phyloP scores from a whole-genome alignment of 1,140 invertebrate genomes.

The Drosophila novamexicana region DNA sequence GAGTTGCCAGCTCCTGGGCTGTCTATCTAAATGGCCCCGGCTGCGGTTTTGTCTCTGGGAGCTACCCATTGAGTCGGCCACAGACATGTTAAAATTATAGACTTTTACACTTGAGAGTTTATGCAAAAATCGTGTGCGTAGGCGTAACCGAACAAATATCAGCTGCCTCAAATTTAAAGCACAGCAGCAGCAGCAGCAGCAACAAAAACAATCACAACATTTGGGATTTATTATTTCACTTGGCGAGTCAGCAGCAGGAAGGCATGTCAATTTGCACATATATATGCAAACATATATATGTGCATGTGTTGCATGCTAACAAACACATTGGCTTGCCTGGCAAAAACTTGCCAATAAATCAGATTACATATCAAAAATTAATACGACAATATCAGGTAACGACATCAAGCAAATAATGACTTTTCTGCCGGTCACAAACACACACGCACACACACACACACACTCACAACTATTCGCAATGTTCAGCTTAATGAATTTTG shows the following conservation, averaged over 20 bases:
- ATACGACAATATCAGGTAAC: slow-evolving; percentile 50
- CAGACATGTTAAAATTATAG: slow-evolving; percentile 54
- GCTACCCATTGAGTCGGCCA: slow-evolving; percentile 8
- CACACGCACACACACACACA: not conserved
- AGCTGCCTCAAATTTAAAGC: slow-evolving; percentile 9
- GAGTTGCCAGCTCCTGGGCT: slow-evolving; percentile 9
- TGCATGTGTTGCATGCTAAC: slow-evolving; percentile 8
- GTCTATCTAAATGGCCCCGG: slow-evolving; percentile 28
- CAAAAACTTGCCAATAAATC: slow-evolving; percentile 60
- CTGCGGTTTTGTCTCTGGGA: slow-evolving; percentile 24
- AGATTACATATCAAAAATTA: slow-evolving; percentile 53
- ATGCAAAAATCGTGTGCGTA: slow-evolving; percentile 48
- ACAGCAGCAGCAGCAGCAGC: slow-evolving; percentile 7
- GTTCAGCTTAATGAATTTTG: slow-evolving; percentile 35
- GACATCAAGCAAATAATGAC: slow-evolving; percentile 40
- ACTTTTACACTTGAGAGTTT: slow-evolving; percentile 45
- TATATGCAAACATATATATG: slow-evolving; percentile 11
- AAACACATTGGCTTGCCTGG: slow-evolving; percentile 30
- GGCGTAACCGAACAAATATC: slow-evolving; percentile 9
- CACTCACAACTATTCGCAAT: slow-evolving; percentile 11
- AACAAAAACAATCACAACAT: slow-evolving; percentile 12
- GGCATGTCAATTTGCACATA: slow-evolving; percentile 56
- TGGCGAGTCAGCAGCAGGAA: slow-evolving; percentile 50
- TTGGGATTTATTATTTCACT: slow-evolving; percentile 60
- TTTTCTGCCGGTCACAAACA: slow-evolving; percentile 11